phyloP scores from a whole-genome alignment of 2,797 vertebrate genomes.

The Pelodytes ibericus region DNA sequence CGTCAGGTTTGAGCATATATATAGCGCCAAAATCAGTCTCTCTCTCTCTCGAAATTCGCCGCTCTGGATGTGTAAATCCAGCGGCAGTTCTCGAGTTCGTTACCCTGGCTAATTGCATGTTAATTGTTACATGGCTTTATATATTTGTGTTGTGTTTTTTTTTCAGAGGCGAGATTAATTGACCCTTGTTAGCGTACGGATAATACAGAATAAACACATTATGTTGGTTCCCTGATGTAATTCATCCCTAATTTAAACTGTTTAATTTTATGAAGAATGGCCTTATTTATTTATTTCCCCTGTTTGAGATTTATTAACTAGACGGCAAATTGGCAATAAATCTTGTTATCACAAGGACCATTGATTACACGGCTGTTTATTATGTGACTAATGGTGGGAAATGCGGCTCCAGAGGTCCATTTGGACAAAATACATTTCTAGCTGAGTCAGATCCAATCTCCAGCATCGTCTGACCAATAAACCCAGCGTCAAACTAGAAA shows the following conservation, averaged over 20 bases:
- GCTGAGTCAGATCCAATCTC: not conserved
- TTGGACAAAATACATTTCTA: not conserved
- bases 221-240: conserved; percentile 29
- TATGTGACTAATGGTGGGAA: conserved; percentile 21
- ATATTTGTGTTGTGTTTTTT: not conserved
- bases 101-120: not conserved
- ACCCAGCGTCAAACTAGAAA: not conserved
- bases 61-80: too few relatives aligned
- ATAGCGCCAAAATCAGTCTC: too few relatives aligned
- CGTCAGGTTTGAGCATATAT: too few relatives aligned
- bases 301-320: conserved; percentile 37
- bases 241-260: conserved; percentile 36
- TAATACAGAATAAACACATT: conserved; percentile 13
- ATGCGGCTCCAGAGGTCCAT: conserved; percentile 7
- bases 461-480: conserved; percentile 12
- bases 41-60: too few relatives aligned
- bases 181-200: conserved; percentile 36
- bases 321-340: conserved; percentile 24
- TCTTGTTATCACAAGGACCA: conserved; percentile 28
- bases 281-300: conserved; percentile 14
- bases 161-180: not conserved
- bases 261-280: conserved; percentile 44
- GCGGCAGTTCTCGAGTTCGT: not conserved
- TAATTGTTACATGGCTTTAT: not conserved
- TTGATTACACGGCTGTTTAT: too few relatives aligned